Conservation (phyloP, 2,797 vertebrate genomes). For the Morus bassanus region DNA sequence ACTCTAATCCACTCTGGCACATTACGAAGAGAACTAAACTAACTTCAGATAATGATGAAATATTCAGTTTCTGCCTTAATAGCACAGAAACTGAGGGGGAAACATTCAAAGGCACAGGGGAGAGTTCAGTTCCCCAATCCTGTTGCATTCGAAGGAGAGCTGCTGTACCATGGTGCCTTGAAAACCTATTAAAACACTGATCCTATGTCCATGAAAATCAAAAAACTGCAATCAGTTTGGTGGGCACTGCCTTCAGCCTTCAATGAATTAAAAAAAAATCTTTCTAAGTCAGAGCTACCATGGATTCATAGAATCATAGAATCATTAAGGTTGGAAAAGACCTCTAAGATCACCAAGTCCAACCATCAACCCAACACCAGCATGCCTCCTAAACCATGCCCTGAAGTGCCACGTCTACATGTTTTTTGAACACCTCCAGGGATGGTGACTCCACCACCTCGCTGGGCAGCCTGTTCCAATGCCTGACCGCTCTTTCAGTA, state of each 20-base stretch:
- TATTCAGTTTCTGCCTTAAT: not conserved
- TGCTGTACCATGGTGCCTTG: not conserved
- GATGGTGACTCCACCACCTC: too few relatives aligned
- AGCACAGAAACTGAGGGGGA: not conserved
- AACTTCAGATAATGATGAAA: conserved; percentile 2
- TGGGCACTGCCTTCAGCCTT: not conserved
- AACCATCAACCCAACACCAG: too few relatives aligned
- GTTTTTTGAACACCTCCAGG: too few relatives aligned
- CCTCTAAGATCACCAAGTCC: too few relatives aligned
- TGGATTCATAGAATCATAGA: not conserved
- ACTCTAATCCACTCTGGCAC: not conserved
- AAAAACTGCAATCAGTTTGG: not conserved
- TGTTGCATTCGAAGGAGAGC: not conserved
- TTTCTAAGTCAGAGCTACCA: not conserved
- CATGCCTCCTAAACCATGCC: too few relatives aligned
- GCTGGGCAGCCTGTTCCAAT: too few relatives aligned
- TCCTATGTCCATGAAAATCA: not conserved
- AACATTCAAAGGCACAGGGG: not conserved
- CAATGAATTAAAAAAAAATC: not conserved
- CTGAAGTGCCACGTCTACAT: too few relatives aligned
- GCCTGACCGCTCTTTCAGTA: too few relatives aligned
- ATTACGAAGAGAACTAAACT: not conserved
- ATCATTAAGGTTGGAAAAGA: too few relatives aligned
- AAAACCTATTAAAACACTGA: not conserved
- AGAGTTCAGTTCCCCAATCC: not conserved